Percentiles rank a stretch among this genome's conserved stretches.
Evolutionary conservation across 2,888 invertebrate genomes (phyloP).

Genomic region (Siphonodentalium dalli): DNA sequence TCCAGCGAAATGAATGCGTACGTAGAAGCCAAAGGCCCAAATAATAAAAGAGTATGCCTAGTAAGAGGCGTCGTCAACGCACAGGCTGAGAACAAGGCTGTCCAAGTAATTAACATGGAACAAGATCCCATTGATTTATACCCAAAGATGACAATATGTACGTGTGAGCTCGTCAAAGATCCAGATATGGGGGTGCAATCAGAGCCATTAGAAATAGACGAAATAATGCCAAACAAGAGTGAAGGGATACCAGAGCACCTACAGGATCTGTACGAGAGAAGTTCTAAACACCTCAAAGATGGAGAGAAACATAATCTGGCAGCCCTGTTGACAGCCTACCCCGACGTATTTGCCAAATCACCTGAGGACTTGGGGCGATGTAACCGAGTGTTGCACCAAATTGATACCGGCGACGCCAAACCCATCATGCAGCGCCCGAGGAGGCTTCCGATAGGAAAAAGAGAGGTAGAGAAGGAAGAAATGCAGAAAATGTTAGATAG

Average conservation of each 20-base stretch:
- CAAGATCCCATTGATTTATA: no score
- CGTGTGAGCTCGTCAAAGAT: no score
- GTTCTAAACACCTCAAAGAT: constrained; percentile 1
- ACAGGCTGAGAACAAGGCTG: no score
- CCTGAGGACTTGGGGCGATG: constrained; percentile 20
- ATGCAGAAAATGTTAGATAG: constrained; percentile 19
- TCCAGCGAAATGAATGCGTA: no score
- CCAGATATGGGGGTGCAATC: no score
- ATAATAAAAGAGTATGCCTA: no score
- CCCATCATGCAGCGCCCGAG: constrained; percentile 17
- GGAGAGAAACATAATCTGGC: constrained; percentile 3
- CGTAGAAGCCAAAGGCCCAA: no score
- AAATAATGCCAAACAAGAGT: no score
- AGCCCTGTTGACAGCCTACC: constrained; percentile 13
- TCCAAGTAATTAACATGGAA: no score
- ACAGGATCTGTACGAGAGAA: constrained; percentile 7
- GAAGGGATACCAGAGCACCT: constrained; percentile 11
- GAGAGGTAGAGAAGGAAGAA: constrained; percentile 17
- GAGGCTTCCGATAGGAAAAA: constrained; percentile 14
- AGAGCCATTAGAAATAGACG: no score
- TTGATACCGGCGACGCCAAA: constrained; percentile 21
- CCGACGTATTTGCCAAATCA: constrained; percentile 17
- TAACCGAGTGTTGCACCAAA: constrained; percentile 15
- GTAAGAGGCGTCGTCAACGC: no score
- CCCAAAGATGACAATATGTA: no score